phyloP scores from a whole-genome alignment of 2,113 vertebrate species.

The Otolemur garnettii region DNA sequence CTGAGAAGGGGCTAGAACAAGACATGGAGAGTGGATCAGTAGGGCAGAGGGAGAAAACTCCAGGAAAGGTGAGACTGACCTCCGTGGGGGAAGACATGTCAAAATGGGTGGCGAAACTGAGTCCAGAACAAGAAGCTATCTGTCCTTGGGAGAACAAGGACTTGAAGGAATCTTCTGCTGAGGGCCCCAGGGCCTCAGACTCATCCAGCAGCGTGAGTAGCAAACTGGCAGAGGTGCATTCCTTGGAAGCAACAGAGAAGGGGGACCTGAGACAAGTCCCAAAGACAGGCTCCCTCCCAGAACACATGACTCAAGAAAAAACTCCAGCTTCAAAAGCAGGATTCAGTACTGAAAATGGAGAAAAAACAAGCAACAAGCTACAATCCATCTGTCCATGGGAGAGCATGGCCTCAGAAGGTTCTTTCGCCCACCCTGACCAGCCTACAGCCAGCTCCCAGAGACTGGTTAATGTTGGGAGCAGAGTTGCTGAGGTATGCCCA shows the following conservation, averaged over 20 bases:
- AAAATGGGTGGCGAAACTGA: not conserved
- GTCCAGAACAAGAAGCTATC: not conserved
- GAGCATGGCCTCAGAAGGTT: fast-evolving
- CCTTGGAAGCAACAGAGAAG: not conserved
- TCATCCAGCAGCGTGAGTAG: not conserved
- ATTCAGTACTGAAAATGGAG: not conserved
- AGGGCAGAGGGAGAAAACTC: not conserved
- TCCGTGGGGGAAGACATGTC: not conserved
- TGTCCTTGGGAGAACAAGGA: not conserved
- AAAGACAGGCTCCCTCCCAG: not conserved
- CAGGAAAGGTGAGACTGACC: not conserved
- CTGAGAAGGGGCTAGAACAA: not conserved
- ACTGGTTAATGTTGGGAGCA: not conserved
- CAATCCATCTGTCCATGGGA: not conserved
- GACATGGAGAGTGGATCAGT: fast-evolving
- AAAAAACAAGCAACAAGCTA: not conserved
- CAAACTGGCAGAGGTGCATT: not conserved
- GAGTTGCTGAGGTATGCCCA: slow-evolving; percentile 40
- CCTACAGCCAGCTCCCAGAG: slow-evolving; percentile 22
- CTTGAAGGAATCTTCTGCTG: fast-evolving
- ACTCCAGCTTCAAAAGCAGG: not conserved
- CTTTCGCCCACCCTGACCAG: not conserved
- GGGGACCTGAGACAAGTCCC: slow-evolving; percentile 18
- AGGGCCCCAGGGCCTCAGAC: not conserved
- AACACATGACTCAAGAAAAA: not conserved